Conservation (phyloP, 2,113 vertebrate species). For the Ictidomys tridecemlineatus region DNA sequence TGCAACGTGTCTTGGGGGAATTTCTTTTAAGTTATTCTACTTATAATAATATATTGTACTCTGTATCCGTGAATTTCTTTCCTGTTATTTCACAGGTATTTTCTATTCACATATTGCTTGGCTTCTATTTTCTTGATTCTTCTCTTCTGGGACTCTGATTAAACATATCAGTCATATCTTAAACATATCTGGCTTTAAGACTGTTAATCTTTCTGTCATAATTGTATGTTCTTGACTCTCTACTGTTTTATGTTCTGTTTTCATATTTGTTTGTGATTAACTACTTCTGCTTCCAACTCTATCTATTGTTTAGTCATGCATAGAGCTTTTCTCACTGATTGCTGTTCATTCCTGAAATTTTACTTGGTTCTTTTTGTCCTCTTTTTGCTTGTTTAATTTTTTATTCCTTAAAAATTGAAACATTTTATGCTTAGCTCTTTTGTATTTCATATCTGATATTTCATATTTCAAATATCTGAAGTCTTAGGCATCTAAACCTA, state of each 20-base stretch:
- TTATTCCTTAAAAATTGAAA: background rate
- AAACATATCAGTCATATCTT: background rate
- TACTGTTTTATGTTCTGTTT: background rate
- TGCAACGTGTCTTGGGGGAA: background rate
- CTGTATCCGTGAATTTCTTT: constrained; percentile 26
- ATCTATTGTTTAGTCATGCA: background rate
- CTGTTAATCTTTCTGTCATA: constrained; percentile 28
- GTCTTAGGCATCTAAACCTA: constrained; percentile 21
- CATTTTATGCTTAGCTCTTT: background rate
- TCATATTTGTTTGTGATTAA: constrained; percentile 20
- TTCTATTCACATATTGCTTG: constrained; percentile 33
- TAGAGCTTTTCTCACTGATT: background rate
- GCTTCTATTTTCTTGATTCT: constrained; percentile 41
- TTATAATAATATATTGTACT: background rate
- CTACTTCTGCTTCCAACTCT: background rate
- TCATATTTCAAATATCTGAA: constrained; percentile 48
- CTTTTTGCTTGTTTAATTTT: constrained; percentile 36
- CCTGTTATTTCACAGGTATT: constrained; percentile 9
- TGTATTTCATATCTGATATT: background rate
- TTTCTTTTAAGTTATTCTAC: constrained; percentile 36
- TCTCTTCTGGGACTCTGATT: background rate
- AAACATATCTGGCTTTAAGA: background rate
- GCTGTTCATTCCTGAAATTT: constrained; percentile 28
- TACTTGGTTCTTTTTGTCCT: background rate
- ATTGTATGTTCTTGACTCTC: background rate